Conservation (phyloP, 92 coral and sea anemone genomes). For the Scolanthus callimorphus region DNA sequence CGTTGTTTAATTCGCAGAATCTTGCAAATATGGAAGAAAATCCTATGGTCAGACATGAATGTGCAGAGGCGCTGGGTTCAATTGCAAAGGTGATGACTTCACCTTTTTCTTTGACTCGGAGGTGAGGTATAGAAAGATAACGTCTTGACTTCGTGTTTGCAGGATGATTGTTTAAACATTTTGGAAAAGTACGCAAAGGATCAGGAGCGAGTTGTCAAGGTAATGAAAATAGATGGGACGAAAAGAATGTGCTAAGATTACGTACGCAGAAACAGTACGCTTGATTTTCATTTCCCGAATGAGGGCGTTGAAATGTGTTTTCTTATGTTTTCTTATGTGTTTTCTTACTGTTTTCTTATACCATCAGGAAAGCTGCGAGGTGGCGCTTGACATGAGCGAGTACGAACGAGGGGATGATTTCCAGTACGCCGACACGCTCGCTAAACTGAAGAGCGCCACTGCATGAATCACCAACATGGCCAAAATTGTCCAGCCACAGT, state of each 20-base stretch:
- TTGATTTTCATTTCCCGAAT: no score
- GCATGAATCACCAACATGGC: no score
- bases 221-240: no score
- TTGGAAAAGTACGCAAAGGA: slow-evolving; percentile 65
- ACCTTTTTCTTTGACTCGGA: not conserved
- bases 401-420: slow-evolving; percentile 84
- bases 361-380: slow-evolving; percentile 89
- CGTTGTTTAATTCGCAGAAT: slow-evolving; percentile 36
- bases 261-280: no score
- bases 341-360: not conserved
- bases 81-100: slow-evolving; percentile 67
- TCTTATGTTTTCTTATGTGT: no score
- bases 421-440: slow-evolving; percentile 86
- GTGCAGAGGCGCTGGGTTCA: slow-evolving; percentile 99
- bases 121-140: no score
- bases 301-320: no score
- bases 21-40: slow-evolving; percentile 82
- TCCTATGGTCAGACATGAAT: slow-evolving; percentile 97
- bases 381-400: slow-evolving; percentile 90
- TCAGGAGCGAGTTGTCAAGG: slow-evolving; percentile 84
- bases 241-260: no score
- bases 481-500: no score
- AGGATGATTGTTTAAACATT: slow-evolving; percentile 75
- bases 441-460: slow-evolving; percentile 16
- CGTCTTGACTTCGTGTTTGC: not conserved